Evolutionary conservation across 2,888 invertebrate species (phyloP).

Genomic region (Leptinotarsa peninsularis): DNA sequence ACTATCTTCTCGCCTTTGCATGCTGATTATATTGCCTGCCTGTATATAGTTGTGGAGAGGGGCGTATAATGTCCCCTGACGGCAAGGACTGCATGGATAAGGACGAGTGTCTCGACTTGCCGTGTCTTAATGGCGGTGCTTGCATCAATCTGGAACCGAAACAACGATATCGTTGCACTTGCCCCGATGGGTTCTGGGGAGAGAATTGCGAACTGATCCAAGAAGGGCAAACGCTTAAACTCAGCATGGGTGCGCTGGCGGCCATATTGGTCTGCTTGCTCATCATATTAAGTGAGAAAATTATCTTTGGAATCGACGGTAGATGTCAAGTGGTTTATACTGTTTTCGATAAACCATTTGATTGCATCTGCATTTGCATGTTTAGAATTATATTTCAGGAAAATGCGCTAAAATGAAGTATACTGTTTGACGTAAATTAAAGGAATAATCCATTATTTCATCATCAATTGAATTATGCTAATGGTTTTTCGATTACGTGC

Average conservation of each 20-base stretch:
- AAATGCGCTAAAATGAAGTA: neutral
- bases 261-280: constrained; percentile 97
- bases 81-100: constrained; percentile 94
- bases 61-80: constrained; percentile 89
- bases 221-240: constrained; percentile 93
- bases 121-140: constrained; percentile 92
- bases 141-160: constrained; percentile 93
- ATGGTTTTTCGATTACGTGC: no score
- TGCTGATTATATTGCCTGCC: constrained; percentile 26
- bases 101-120: constrained; percentile 94
- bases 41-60: constrained; percentile 87
- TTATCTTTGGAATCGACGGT: constrained; percentile 22
- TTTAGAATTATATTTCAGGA: neutral
- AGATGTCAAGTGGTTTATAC: constrained; percentile 19
- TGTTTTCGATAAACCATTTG: constrained; percentile 9
- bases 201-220: constrained; percentile 94
- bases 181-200: constrained; percentile 93
- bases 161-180: constrained; percentile 87
- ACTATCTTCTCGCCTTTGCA: constrained; percentile 15
- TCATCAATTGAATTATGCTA: no score
- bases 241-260: constrained; percentile 96
- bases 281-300: constrained; percentile 93
- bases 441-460: neutral
- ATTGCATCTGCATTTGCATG: neutral
- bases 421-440: neutral